Base-by-base conservation (phyloP, 1,140 invertebrate species). In the Atta texana region DNA sequence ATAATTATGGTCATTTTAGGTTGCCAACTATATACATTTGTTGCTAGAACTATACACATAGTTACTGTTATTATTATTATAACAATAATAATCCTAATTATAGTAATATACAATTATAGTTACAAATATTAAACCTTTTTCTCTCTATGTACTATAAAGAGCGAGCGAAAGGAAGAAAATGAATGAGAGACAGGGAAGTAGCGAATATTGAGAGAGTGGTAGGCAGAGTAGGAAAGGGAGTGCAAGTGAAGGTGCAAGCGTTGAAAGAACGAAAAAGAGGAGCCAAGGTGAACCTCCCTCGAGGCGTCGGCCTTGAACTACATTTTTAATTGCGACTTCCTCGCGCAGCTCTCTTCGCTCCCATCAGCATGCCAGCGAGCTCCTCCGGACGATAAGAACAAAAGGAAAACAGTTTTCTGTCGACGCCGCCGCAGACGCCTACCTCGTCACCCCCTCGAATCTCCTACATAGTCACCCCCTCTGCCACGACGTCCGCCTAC, bases 281-380 rank as follows among this genome's bases (percentile, higher is more conserved):
- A 80, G 74, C 87, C 88, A 89, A 92, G 92, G 91, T 92, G 92
- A 93, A 87, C 77, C 78, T 91, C 87, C 88, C 91, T 87, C 87
- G 90, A 92, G 92, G 90, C 89, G 75, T 92, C 88, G 92, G 92
- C 95, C 94, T 95, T 95, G 94, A 95, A 94, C 94, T 95, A 95
- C 92, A 95, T 95, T 95, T 95, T 95, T 95, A 95, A 95, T 95
- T 95, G 93, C 92, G 84, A 92, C 90, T 92, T 93, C 77, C 90
- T 91, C 75, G 86, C 88, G 87, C 69, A 63, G 34, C 64, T 72
- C 66, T 55, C 74, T 77, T 78, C 51, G 69, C 44, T 28, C 59
- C 69, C 72, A 76, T 72, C 82, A 72, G 84, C 88, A 66, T 89
- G 75, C 85, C 77, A 21, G 68, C 86, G 80, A 39, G 74, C 86